phyloP scores from a whole-genome alignment of 2,888 invertebrate genomes.

The Cryptophagus acutangulus region DNA sequence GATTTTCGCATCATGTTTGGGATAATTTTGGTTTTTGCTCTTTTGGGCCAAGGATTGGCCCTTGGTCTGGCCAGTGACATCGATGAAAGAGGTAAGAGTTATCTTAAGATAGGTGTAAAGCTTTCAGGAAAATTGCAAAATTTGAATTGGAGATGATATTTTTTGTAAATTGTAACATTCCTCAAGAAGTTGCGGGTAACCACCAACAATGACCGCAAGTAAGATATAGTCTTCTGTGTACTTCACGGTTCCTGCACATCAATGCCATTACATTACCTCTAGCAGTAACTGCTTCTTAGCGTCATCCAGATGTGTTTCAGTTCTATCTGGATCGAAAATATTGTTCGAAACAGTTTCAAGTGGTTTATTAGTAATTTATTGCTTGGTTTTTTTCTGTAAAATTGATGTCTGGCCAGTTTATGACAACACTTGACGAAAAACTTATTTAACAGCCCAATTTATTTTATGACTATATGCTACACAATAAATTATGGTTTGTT shows the following conservation, averaged over 20 bases:
- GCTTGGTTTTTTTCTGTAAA: too few relatives aligned
- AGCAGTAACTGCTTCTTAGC: too few relatives aligned
- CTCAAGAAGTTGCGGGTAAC: constrained; percentile 36
- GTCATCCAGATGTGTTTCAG: too few relatives aligned
- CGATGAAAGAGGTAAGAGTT: constrained; percentile 37
- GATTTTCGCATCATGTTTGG: constrained; percentile 18
- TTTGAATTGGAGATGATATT: constrained; percentile 8
- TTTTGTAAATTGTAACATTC: constrained; percentile 31
- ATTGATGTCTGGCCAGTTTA: too few relatives aligned
- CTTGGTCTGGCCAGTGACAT: too few relatives aligned
- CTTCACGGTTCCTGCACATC: constrained; percentile 34
- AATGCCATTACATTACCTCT: constrained; percentile 37
- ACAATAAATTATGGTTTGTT: too few relatives aligned
- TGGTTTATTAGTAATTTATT: too few relatives aligned
- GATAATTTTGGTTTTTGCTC: constrained; percentile 14
- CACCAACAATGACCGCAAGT: constrained; percentile 32
- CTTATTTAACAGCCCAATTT: too few relatives aligned
- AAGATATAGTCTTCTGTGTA: constrained; percentile 35
- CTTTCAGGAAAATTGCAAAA: background rate
- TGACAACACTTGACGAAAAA: too few relatives aligned
- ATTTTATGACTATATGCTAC: too few relatives aligned
- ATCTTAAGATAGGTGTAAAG: background rate
- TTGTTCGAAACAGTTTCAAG: too few relatives aligned
- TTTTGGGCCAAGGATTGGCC: constrained; percentile 12
- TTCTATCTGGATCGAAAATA: too few relatives aligned